These are phyloP conservation scores for Prinia subflava DNA, from an alignment of 2,113 vertebrate genomes.

Conservation along the genomic window DNA sequence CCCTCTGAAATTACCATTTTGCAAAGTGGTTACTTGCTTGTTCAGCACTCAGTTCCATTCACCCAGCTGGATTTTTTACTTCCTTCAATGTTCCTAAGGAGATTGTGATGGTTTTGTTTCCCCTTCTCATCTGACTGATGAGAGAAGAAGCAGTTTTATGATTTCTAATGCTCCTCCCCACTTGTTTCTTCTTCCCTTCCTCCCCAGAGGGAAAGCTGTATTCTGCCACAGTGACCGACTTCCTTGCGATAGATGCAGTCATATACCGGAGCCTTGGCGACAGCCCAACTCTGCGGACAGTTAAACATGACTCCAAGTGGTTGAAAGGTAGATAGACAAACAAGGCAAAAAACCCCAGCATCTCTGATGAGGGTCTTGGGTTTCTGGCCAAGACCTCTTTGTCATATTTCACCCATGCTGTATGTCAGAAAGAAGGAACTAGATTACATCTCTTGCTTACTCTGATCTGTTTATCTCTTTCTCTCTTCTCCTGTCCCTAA, in stretches of 20 bases:
- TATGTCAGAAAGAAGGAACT: constrained; percentile 15
- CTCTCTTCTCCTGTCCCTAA: background rate
- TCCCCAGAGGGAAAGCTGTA: constrained; percentile 92
- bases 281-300: constrained; percentile 94
- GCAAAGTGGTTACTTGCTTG: background rate
- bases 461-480: constrained; percentile 35
- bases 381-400: constrained; percentile 6
- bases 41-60: background rate
- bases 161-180: constrained; percentile 22
- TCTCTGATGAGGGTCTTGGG: constrained; percentile 11
- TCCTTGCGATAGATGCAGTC: constrained; percentile 96
- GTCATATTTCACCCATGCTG: constrained; percentile 26
- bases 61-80: background rate
- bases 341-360: background rate
- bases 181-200: constrained; percentile 13
- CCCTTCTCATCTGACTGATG: constrained; percentile 27
- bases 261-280: constrained; percentile 99
- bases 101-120: constrained; percentile 10
- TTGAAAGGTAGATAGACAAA: constrained; percentile 88
- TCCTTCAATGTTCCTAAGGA: background rate
- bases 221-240: constrained; percentile 98
- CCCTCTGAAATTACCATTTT: constrained; percentile 35
- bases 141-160: background rate
- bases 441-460: constrained; percentile 35
- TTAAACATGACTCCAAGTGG: constrained; percentile 99